Percentiles rank a stretch among this genome's conserved stretches.
Evolutionary conservation across 2,888 invertebrate genomes (phyloP).

Genomic region (Acanthacorydalis orientalis): DNA sequence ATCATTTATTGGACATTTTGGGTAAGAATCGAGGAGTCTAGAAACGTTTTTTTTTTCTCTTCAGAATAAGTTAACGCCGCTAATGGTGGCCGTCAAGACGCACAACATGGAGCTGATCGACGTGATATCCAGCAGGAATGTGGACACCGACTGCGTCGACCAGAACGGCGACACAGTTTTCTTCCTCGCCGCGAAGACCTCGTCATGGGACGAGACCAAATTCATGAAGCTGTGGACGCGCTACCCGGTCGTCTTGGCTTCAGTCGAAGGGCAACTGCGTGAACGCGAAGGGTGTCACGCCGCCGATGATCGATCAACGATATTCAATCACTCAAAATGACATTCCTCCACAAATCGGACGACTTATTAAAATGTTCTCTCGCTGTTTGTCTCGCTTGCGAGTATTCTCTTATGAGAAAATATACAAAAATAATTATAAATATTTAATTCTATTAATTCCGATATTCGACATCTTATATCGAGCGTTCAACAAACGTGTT

Average conservation of each 20-base stretch:
- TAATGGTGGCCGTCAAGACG: constrained; percentile 25
- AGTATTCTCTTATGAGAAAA: no score
- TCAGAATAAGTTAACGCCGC: constrained; percentile 21
- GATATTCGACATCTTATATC: no score
- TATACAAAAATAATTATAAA: no score
- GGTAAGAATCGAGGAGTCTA: no score
- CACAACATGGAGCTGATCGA: constrained; percentile 23
- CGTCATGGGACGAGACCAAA: constrained; percentile 23
- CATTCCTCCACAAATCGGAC: no score
- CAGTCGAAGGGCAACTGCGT: constrained; percentile 9
- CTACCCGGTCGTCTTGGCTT: constrained; percentile 11
- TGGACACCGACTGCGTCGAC: constrained; percentile 20
- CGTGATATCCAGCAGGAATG: constrained; percentile 21
- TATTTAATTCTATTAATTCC: no score
- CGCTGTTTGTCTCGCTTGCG: no score
- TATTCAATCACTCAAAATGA: no score
- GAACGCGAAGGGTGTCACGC: constrained; percentile 20
- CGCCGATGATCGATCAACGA: constrained; percentile 25
- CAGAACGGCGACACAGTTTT: constrained; percentile 22
- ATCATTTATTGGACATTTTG: no score
- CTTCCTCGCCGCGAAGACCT: constrained; percentile 21
- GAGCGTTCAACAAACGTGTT: no score
- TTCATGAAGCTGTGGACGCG: constrained; percentile 23
- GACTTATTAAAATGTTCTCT: no score
- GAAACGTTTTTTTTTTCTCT: neutral